Percentiles rank a stretch among this genome's conserved stretches.
Evolutionary conservation across 2,888 invertebrate species (phyloP).

Genomic region (Abrostola tripartita): DNA sequence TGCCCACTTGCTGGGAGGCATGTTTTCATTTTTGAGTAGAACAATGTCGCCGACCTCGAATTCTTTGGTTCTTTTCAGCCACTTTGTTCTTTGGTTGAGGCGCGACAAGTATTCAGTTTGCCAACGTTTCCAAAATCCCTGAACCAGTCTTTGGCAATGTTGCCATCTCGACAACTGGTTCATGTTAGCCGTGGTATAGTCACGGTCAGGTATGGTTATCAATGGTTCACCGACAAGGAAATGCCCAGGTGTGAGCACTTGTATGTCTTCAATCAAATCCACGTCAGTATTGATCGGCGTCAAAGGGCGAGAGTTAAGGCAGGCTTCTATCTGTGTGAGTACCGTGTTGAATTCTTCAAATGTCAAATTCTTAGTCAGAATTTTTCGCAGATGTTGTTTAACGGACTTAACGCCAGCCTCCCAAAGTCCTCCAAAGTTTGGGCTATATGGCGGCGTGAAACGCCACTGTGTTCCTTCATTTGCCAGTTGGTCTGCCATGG

Average conservation of each 20-base stretch:
- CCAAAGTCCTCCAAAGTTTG: constrained; percentile 53
- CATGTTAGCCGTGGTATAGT: constrained; percentile 16
- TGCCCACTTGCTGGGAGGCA: constrained; percentile 48
- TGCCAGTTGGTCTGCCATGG: constrained; percentile 11
- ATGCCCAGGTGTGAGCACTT: constrained; percentile 46
- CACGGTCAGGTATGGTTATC: constrained; percentile 15
- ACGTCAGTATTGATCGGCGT: constrained; percentile 14
- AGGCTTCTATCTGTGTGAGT: constrained; percentile 14
- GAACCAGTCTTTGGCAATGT: constrained; percentile 31
- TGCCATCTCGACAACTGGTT: constrained; percentile 43
- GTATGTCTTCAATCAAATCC: constrained; percentile 19
- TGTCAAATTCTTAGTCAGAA: constrained; percentile 14
- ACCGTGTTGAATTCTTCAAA: constrained; percentile 21
- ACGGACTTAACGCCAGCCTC: constrained; percentile 49
- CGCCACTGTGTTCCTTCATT: constrained; percentile 49
- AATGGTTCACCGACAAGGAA: constrained; percentile 42
- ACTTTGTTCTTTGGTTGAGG: constrained; percentile 43
- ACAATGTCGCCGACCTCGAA: constrained; percentile 43
- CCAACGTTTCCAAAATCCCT: constrained; percentile 50
- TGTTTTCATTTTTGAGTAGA: constrained; percentile 29
- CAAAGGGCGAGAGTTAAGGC: constrained; percentile 19
- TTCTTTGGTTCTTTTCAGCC: constrained; percentile 27
- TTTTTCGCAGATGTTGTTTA: constrained; percentile 38
- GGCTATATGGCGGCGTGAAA: constrained; percentile 46
- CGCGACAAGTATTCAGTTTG: constrained; percentile 46